Base-by-base conservation (phyloP, 2,797 vertebrate species). In the Phataginus tetradactyla region DNA sequence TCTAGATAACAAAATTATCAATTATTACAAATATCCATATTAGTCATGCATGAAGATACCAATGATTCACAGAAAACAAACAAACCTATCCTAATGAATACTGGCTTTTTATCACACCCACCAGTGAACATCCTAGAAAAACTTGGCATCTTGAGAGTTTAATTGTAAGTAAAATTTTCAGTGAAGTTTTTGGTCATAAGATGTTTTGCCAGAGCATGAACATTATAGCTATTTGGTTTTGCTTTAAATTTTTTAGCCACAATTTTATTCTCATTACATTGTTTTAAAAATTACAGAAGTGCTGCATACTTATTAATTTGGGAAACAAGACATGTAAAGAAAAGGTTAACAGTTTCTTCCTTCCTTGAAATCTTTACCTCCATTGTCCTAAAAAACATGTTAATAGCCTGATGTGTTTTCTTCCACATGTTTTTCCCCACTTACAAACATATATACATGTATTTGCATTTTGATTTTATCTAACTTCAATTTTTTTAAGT, bases 1-100 rank as follows among this genome's bases (percentile, higher is more conserved):
- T 66, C 55, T 57, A 86, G 51, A 89, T 91, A 96, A 92, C 39
- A 85, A 96, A 80, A 89, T 88, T 86, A 86, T 91, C 75, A 96
- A 27, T 85, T 90, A 27, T 85, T 90, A 84, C 86, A 97, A 95
- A 89, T 93, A 87, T 84, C 59, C 15, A n/a, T 17, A 42, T 81
- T 89, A 80, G 42, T 83, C 87, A 86, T 84, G 69, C n/a, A 57
- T 71, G 86, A 92, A 74, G 20, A 66, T 32, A 80, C 7, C 34
- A 79, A 17, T 27, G 45, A 90, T 13, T 87, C 45, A 84, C 23
- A 88, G 66, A 88, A 86, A 93, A 88, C 55, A 21, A 68, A 74
- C 23, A 42, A 71, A 64, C 15, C 9, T 90, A 78, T 61, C 27
- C 9, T 64, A 53, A 77, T 4, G 11, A 79, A 79, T 69, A 20